Base-by-base conservation (phyloP, 2,797 vertebrate genomes). In the Nannoperca obscura region DNA sequence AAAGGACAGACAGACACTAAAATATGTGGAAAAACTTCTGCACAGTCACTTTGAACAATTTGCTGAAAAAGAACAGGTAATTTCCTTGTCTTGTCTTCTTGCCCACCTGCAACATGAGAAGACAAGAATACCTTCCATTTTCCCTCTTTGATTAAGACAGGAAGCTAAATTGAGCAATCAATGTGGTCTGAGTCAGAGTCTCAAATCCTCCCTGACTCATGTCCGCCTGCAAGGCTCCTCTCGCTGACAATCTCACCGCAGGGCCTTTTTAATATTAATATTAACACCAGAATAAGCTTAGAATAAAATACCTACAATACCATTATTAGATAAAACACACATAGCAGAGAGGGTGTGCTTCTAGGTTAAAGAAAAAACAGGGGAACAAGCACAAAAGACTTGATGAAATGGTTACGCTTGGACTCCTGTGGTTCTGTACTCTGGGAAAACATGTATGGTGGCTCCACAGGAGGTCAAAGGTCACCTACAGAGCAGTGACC, bases 41-140 rank as follows among this genome's bases (percentile, higher is more conserved):
- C 55, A 20, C n/a, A n/a, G 32, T 64, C 49, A 47, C 20, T 49
- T 69, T 62, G 17, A 42, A 58, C 22, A 38, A 50, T n/a, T 36
- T 42, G 47, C 12, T 50, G 49, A 61, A 66, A 53, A 71, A 59
- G 32, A 30, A 70, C 19, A 76, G 20, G 55, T 67, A 15, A 32
- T 46, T 68, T 72, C 34, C 24, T 27, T 42, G 40, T 40, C 36
- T 55, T 42, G 46, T 46, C 61, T 14, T 54, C 34, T 20, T 19
- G 42, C 49, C 68, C 63, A 69, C 67, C 52, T 54, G 71, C 32
- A 68, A 27, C 11, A 38, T 5, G 57, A 80, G 47, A 71, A 44
- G 20, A 68, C 2, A 47, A 44, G 27, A 7, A 30, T 15, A 19
- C 19, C 8, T 54, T n/a, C 13, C 10, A 32, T 22, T 42, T 61